Base-by-base conservation (phyloP, 1,140 invertebrate species). In the Drosophila paulistorum region DNA sequence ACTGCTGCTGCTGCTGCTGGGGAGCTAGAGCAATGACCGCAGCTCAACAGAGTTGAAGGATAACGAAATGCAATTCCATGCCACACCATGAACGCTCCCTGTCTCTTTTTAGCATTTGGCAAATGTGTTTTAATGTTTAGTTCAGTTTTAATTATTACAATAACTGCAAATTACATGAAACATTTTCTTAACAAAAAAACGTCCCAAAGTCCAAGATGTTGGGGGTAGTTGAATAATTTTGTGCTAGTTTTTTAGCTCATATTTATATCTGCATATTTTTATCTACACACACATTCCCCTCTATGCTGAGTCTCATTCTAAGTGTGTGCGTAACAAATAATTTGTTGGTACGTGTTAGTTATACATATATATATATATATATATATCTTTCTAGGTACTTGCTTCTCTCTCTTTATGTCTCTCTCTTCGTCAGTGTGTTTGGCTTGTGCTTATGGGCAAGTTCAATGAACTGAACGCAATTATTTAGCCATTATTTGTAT, bases 1-100 rank as follows among this genome's bases (percentile, higher is more conserved):
- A 37, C 61, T 58, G 57, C 37, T 60, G 54, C 42, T 59, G 58
- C 51, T 42, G 65, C 55, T 26, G 41, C 61, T 61, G 61, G 75
- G 65, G 17, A 81, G 84, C 79, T 85, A 68, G 81, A 82, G 86
- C 85, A 90, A 90, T 90, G 81, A 90, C 86, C 81, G 73, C 78
- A 85, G 81, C 79, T 82, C 65, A 68, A 37, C 74, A 90, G 81
- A 78, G 87, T 90, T 90, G 87, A 89, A 89, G 84, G 85, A 89
- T 89, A 84, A 65, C 60, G 51, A 68, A 74, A 67, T 69, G 51
- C 67, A 75, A 67, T 74, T 68, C 30, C 30, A 30, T 30, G 30
- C 23, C 23, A 26, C 23, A 26, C 23, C 2, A 23, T 23, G 2
- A 23, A 23, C 3, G 23, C 33, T 35, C 33, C 1, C 33, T 35